A percentile compares a stretch with the other conserved stretches of the same genome.
phyloP scores from a whole-genome alignment of 2,888 invertebrate genomes.

The Drosophila greeni region DNA sequence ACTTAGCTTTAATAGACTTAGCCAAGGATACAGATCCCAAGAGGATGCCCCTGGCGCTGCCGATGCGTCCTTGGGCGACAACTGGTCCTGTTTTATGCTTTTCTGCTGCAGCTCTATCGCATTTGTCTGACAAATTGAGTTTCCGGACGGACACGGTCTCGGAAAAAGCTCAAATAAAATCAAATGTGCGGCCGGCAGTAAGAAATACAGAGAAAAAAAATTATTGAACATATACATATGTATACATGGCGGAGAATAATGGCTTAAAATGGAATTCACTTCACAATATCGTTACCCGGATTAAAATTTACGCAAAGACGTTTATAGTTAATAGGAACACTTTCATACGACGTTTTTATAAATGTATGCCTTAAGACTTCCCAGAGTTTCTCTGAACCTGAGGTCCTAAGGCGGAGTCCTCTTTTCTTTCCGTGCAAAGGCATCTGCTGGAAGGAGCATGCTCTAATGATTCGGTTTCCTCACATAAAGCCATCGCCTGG shows the following conservation, averaged over 20 bases:
- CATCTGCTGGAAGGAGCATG: constrained; percentile 3
- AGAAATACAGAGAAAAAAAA: constrained; percentile 9
- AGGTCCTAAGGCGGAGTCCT: not conserved
- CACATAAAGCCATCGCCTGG: constrained; percentile 30
- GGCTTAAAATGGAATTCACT: not conserved
- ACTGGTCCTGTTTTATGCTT: constrained; percentile 21
- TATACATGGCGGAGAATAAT: too few relatives aligned
- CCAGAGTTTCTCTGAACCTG: not conserved
- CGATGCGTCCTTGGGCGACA: constrained; percentile 17
- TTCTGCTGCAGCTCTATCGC: constrained; percentile 25
- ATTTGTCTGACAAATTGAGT: constrained; percentile 57
- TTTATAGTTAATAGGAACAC: too few relatives aligned
- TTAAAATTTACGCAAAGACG: too few relatives aligned
- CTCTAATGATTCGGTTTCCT: constrained; percentile 40
- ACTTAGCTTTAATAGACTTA: constrained; percentile 32
- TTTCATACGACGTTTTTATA: too few relatives aligned
- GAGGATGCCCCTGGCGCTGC: constrained; percentile 1
- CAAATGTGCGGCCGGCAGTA: constrained; percentile 32
- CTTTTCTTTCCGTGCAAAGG: not conserved
- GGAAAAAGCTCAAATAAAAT: constrained; percentile 43
- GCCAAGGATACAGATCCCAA: constrained; percentile 18
- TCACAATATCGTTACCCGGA: too few relatives aligned
- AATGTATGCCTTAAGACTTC: too few relatives aligned
- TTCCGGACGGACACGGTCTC: constrained; percentile 41
- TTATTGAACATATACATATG: too few relatives aligned